phyloP scores from a whole-genome alignment of 1,140 invertebrate species.

The Tribolium castaneum region DNA sequence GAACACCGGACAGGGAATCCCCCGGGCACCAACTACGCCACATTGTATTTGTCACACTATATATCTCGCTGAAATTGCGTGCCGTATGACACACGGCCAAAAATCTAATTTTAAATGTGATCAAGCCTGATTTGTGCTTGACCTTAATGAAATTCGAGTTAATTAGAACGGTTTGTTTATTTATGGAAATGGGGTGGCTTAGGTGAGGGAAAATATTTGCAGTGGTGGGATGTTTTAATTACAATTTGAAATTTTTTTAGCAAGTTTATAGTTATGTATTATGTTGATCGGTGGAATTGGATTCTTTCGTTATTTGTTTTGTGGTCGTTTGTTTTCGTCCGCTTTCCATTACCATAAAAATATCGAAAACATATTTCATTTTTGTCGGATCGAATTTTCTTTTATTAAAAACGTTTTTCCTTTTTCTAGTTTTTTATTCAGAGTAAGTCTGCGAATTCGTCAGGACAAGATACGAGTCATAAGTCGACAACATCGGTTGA shows the following conservation, averaged over 20 bases:
- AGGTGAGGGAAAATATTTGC: background rate
- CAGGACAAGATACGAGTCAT: slow-evolving; percentile 13
- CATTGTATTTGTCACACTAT: slow-evolving; percentile 29
- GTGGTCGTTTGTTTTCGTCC: slow-evolving; percentile 22
- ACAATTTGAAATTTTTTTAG: background rate
- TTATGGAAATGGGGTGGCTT: background rate
- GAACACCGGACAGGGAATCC: slow-evolving; percentile 24
- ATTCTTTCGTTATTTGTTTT: slow-evolving; percentile 20
- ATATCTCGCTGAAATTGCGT: slow-evolving; percentile 24
- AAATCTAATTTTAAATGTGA: slow-evolving; percentile 5
- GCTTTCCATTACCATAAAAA: slow-evolving; percentile 38
- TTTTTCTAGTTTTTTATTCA: slow-evolving; percentile 53
- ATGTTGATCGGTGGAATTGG: slow-evolving; percentile 12
- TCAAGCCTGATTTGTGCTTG: background rate
- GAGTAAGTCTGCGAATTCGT: slow-evolving; percentile 46
- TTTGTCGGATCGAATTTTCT: slow-evolving; percentile 10
- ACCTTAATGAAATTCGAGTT: background rate
- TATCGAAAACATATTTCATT: slow-evolving; percentile 41
- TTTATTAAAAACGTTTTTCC: slow-evolving; percentile 2
- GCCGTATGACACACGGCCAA: background rate
- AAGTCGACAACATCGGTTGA: slow-evolving; percentile 29
- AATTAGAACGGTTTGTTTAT: background rate
- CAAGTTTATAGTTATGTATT: background rate
- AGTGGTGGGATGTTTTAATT: background rate
- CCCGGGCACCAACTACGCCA: slow-evolving; percentile 19